Percentiles rank a stretch among this genome's conserved stretches.
Conservation (phyloP, 2,888 invertebrate genomes). For the Plagodis pulveraria region DNA sequence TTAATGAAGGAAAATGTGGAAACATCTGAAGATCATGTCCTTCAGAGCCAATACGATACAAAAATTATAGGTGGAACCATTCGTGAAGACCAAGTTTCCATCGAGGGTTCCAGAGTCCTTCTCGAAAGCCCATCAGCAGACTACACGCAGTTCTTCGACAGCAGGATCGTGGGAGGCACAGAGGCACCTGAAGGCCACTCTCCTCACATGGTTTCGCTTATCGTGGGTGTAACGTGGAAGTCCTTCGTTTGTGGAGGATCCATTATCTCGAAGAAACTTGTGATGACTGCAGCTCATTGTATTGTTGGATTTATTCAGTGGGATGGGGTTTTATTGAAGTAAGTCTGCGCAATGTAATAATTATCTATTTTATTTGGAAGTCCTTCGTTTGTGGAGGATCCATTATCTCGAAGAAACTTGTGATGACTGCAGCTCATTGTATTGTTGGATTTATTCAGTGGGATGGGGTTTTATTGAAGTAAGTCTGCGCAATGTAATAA, state of each 20-base stretch:
- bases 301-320: slow-evolving; percentile 38
- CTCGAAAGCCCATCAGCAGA: slow-evolving; percentile 14
- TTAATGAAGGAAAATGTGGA: no score
- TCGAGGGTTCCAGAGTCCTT: slow-evolving; percentile 26
- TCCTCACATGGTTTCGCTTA: slow-evolving; percentile 48
- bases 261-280: slow-evolving; percentile 33
- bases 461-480: slow-evolving; percentile 34
- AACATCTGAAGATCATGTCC: no score
- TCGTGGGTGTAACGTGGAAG: slow-evolving; percentile 32
- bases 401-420: slow-evolving; percentile 33
- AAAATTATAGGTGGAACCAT: no score
- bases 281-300: slow-evolving; percentile 56
- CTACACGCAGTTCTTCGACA: slow-evolving; percentile 22
- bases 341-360: slow-evolving; percentile 26
- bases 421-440: slow-evolving; percentile 56
- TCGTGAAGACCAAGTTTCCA: no score
- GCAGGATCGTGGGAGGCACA: slow-evolving; percentile 49
- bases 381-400: slow-evolving; percentile 44
- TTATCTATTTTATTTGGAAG: no score
- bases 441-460: slow-evolving; percentile 38
- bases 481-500: slow-evolving; percentile 26
- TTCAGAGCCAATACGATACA: no score
- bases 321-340: slow-evolving; percentile 34
- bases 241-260: slow-evolving; percentile 44
- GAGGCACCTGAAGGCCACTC: slow-evolving; percentile 43